These are phyloP conservation scores for Nomada ferruginata DNA, from an alignment of 2,888 invertebrate genomes.

Conservation along the genomic window DNA sequence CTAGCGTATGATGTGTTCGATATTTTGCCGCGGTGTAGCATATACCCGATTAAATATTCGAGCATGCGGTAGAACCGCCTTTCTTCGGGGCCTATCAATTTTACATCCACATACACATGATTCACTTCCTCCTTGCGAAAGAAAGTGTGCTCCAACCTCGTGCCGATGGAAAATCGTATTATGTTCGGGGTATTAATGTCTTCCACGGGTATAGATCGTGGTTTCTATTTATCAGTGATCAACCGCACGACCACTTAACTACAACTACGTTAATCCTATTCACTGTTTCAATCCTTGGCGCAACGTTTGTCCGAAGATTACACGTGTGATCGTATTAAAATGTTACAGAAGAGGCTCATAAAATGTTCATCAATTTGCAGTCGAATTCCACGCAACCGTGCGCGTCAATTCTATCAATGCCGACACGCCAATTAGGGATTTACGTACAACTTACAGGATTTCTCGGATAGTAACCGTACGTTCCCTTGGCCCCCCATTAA, in stretches of 20 bases:
- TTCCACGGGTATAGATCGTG: background rate
- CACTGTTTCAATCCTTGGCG: slow-evolving; percentile 2
- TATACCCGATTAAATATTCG: slow-evolving; percentile 49
- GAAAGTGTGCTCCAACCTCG: too few relatives aligned
- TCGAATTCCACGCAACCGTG: slow-evolving; percentile 16
- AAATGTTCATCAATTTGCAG: slow-evolving; percentile 31
- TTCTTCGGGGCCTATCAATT: slow-evolving; percentile 35
- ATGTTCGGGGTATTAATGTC: background rate
- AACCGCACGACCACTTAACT: background rate
- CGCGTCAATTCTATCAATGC: slow-evolving; percentile 41
- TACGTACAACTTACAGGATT: slow-evolving; percentile 37
- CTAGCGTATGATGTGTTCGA: slow-evolving; percentile 24
- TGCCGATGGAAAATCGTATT: background rate
- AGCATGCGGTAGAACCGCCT: slow-evolving; percentile 31
- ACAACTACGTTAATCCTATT: slow-evolving; percentile 18
- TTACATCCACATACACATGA: background rate
- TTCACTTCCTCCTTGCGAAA: background rate
- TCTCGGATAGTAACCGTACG: slow-evolving; percentile 3
- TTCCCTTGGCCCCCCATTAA: slow-evolving; percentile 40
- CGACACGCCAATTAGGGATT: slow-evolving; percentile 43
- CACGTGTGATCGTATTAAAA: background rate
- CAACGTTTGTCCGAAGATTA: slow-evolving; percentile 18
- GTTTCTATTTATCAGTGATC: background rate
- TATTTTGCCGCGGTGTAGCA: slow-evolving; percentile 20
- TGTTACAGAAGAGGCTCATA: background rate